Percentiles rank a stretch among this genome's conserved stretches.
These are phyloP conservation scores for Myotis lucifugus DNA, from an alignment of 2,113 vertebrate species.

Conservation along the genomic window DNA sequence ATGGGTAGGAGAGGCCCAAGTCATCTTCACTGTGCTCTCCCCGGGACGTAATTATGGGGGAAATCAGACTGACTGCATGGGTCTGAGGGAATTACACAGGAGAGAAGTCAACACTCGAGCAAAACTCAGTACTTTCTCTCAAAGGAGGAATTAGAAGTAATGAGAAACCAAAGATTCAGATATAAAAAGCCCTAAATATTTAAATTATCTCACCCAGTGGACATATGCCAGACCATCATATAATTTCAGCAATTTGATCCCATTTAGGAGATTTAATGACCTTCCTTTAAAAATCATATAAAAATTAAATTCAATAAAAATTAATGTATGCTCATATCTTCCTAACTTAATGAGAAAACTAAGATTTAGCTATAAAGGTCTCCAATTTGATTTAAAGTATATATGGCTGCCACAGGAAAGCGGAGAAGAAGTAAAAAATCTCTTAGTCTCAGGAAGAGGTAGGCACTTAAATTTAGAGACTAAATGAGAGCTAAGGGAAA, in stretches of 20 bases:
- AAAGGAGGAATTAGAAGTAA: constrained; percentile 49
- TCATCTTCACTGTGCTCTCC: neutral
- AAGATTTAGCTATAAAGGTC: constrained; percentile 51
- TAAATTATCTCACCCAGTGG: constrained; percentile 50
- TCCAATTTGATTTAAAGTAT: constrained; percentile 67
- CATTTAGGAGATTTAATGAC: constrained; percentile 65
- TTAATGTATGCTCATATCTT: constrained; percentile 59
- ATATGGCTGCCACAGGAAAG: constrained; percentile 3
- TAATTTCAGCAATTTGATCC: constrained; percentile 57
- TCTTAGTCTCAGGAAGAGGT: constrained; percentile 28
- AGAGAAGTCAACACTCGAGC: neutral
- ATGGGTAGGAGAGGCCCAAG: neutral
- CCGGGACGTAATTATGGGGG: neutral
- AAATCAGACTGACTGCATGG: neutral
- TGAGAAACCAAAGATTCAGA: constrained; percentile 39
- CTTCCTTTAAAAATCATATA: constrained; percentile 64
- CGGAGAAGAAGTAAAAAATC: constrained; percentile 20
- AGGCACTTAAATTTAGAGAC: constrained; percentile 59
- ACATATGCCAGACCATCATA: constrained; percentile 13
- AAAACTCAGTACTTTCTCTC: neutral
- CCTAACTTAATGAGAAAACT: constrained; percentile 66
- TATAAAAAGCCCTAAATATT: constrained; percentile 27
- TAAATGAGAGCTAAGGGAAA: constrained; percentile 72
- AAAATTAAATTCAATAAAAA: constrained; percentile 75
- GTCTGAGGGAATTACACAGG: neutral